These are phyloP conservation scores for Calidris pygmaea DNA, from an alignment of 2,113 vertebrate genomes.

Conservation along the genomic window DNA sequence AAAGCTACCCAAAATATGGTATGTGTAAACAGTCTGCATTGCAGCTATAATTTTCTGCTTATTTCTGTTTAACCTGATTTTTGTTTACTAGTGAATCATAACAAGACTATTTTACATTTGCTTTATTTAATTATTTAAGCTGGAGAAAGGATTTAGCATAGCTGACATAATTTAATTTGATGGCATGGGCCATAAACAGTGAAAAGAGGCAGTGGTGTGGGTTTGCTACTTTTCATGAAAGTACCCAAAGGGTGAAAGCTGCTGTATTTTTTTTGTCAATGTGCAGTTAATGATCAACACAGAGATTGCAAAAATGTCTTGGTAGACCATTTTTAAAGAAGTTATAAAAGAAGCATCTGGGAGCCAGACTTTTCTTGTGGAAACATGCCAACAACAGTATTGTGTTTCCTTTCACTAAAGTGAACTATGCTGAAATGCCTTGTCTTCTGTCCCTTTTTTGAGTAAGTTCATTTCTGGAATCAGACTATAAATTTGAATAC, in stretches of 20 bases:
- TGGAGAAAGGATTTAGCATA: neutral
- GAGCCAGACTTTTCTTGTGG: conserved; percentile 76
- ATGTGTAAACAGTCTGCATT: neutral
- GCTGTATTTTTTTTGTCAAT: neutral
- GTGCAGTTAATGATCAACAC: conserved; percentile 55
- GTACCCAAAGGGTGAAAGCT: neutral
- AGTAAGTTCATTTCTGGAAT: conserved; percentile 13
- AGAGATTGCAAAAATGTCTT: conserved; percentile 56
- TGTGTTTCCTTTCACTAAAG: conserved; percentile 67
- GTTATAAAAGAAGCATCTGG: conserved; percentile 75
- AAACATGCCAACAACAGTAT: conserved; percentile 69
- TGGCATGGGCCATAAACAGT: neutral
- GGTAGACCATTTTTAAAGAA: conserved; percentile 62
- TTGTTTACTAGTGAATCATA: neutral
- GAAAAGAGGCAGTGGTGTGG: neutral
- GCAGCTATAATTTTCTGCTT: neutral
- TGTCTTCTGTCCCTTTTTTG: conserved; percentile 51
- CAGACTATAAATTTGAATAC: conserved; percentile 49
- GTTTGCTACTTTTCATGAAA: conserved; percentile 4
- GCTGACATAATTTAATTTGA: neutral
- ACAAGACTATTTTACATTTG: neutral
- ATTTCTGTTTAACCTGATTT: neutral
- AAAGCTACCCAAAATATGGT: neutral
- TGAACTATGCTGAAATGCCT: conserved; percentile 61
- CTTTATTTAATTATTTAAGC: neutral